A percentile compares a stretch with the other conserved stretches of the same genome.
These are phyloP conservation scores for Alethe diademata DNA, from an alignment of 2,113 vertebrate species.

Conservation along the genomic window DNA sequence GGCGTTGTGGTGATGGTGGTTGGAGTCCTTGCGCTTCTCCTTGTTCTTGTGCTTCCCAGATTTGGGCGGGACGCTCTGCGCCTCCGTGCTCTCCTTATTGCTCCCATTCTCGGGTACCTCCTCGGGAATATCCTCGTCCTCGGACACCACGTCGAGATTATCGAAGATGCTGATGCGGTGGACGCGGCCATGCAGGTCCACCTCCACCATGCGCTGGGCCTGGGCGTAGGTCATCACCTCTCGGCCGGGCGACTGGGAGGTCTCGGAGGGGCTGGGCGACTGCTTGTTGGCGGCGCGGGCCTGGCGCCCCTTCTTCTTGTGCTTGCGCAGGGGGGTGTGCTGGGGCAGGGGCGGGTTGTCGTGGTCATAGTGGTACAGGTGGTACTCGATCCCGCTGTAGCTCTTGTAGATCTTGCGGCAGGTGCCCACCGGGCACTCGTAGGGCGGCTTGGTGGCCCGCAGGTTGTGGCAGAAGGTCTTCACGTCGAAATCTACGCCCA, in stretches of 20 bases:
- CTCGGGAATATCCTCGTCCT: slow-evolving; percentile 90
- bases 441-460: slow-evolving; percentile 96
- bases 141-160: slow-evolving; percentile 94
- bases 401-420: slow-evolving; percentile 98
- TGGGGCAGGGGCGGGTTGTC: slow-evolving; percentile 91
- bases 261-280: slow-evolving; percentile 88
- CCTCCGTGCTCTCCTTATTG: slow-evolving; percentile 88
- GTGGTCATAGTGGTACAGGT: slow-evolving; percentile 97
- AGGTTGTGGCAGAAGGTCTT: slow-evolving; percentile 98
- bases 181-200: slow-evolving; percentile 92
- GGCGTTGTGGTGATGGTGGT: slow-evolving; percentile 86
- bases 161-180: slow-evolving; percentile 98
- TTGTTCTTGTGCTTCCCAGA: slow-evolving; percentile 97
- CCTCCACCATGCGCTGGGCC: slow-evolving; percentile 96
- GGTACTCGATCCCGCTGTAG: slow-evolving; percentile 98
- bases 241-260: slow-evolving; percentile 88
- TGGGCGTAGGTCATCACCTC: slow-evolving; percentile 98
- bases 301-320: slow-evolving; percentile 92
- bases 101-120: slow-evolving; percentile 82
- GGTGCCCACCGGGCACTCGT: slow-evolving; percentile 93
- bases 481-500: slow-evolving; percentile 98
- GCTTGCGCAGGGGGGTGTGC: slow-evolving; percentile 88
- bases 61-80: slow-evolving; percentile 85
- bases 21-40: slow-evolving; percentile 92
- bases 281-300: slow-evolving; percentile 83